These are phyloP conservation scores for Stenurella melanura DNA, from an alignment of 2,888 invertebrate species.

Conservation along the genomic window DNA sequence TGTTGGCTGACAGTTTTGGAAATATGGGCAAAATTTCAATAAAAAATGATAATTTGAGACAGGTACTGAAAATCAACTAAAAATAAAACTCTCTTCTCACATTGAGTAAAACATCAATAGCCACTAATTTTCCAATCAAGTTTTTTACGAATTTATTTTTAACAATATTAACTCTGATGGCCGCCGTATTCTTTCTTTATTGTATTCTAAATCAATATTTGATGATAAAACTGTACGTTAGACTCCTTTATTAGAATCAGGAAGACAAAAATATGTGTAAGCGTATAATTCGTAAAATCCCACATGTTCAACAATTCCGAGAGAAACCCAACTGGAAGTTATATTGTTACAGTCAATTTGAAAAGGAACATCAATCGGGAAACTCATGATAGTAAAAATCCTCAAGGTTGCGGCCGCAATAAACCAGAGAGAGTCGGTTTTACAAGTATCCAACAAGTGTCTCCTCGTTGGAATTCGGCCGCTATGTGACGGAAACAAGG, in stretches of 20 bases:
- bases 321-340: slow-evolving; percentile 37
- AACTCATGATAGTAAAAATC: slow-evolving; percentile 52
- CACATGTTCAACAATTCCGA: neutral
- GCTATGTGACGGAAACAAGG: slow-evolving; percentile 34
- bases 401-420: slow-evolving; percentile 59
- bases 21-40: too few relatives aligned
- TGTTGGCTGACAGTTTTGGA: too few relatives aligned
- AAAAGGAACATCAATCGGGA: slow-evolving; percentile 39
- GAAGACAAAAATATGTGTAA: neutral
- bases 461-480: slow-evolving; percentile 48
- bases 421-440: slow-evolving; percentile 57
- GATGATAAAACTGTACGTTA: neutral
- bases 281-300: slow-evolving; percentile 15
- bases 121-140: too few relatives aligned
- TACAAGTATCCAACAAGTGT: slow-evolving; percentile 62
- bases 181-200: too few relatives aligned
- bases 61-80: too few relatives aligned
- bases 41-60: too few relatives aligned
- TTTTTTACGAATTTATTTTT: too few relatives aligned
- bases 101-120: too few relatives aligned
- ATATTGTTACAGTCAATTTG: slow-evolving; percentile 34
- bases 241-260: neutral
- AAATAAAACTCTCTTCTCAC: too few relatives aligned
- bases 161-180: too few relatives aligned
- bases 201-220: too few relatives aligned